phyloP scores from a whole-genome alignment of 1,140 invertebrate genomes.

The Coenobita brevimanus region DNA sequence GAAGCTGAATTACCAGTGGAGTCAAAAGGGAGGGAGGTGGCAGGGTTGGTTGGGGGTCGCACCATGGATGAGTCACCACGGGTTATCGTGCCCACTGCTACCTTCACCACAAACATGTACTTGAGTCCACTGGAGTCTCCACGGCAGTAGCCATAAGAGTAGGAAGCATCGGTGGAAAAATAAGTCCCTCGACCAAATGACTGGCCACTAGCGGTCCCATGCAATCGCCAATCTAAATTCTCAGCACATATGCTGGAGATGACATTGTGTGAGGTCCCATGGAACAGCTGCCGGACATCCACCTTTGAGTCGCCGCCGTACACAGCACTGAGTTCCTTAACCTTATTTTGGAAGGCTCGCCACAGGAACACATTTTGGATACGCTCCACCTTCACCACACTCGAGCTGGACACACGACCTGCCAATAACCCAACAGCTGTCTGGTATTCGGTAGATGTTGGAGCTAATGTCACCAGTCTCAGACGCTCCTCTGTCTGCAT shows the following conservation, averaged over 20 bases:
- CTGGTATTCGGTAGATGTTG: conserved; percentile 18
- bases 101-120: conserved; percentile 50
- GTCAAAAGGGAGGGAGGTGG: conserved; percentile 36
- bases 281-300: conserved; percentile 46
- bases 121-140: not conserved
- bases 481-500: conserved; percentile 13
- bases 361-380: conserved; percentile 60
- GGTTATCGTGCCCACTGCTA: conserved; percentile 40
- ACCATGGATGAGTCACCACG: conserved; percentile 25
- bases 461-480: not conserved
- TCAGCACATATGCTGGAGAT: conserved; percentile 59
- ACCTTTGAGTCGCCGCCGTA: conserved; percentile 22
- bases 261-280: conserved; percentile 50
- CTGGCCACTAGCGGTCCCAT: conserved; percentile 52
- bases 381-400: conserved; percentile 28
- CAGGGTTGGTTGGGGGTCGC: conserved; percentile 42
- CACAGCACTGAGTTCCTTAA: conserved; percentile 37
- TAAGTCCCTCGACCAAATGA: conserved; percentile 55
- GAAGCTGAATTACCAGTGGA: conserved; percentile 25
- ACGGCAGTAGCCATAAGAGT: conserved; percentile 12
- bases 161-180: conserved; percentile 28
- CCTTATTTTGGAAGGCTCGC: conserved; percentile 58
- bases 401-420: not conserved
- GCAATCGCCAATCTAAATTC: conserved; percentile 67
- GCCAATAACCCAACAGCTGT: not conserved